phyloP scores from a whole-genome alignment of 2,113 vertebrate genomes.

The Leucoraja erinaceus region DNA sequence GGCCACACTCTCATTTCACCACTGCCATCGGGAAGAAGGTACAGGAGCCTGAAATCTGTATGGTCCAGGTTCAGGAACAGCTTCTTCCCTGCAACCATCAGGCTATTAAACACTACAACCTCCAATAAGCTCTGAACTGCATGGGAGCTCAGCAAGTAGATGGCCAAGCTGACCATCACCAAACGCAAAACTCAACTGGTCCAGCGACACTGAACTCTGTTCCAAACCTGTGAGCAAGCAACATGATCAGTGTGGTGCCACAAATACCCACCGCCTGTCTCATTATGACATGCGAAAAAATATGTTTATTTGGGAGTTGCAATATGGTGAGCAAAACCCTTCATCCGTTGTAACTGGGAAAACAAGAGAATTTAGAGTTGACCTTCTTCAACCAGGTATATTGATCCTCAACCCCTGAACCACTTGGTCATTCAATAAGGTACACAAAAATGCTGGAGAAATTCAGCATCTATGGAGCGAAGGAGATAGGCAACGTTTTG shows the following conservation, averaged over 20 bases:
- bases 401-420: background rate
- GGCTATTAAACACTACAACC: no score
- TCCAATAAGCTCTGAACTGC: no score
- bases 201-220: no score
- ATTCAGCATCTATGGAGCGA: no score
- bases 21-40: no score
- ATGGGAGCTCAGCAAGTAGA: no score
- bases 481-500: no score
- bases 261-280: background rate
- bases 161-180: background rate
- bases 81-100: no score
- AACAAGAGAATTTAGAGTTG: background rate
- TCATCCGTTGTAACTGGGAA: background rate
- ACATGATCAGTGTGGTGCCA: background rate
- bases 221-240: background rate
- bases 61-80: no score
- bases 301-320: background rate
- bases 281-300: background rate
- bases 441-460: no score
- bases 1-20: no score
- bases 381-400: background rate
- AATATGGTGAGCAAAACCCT: background rate
- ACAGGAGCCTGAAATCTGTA: no score
- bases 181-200: background rate
- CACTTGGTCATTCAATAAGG: background rate